Evolutionary conservation across 2,888 invertebrate genomes (phyloP), one percentile per base, ranked within the genome.

Genomic region (Dasysyrphus albostriatus): DNA sequence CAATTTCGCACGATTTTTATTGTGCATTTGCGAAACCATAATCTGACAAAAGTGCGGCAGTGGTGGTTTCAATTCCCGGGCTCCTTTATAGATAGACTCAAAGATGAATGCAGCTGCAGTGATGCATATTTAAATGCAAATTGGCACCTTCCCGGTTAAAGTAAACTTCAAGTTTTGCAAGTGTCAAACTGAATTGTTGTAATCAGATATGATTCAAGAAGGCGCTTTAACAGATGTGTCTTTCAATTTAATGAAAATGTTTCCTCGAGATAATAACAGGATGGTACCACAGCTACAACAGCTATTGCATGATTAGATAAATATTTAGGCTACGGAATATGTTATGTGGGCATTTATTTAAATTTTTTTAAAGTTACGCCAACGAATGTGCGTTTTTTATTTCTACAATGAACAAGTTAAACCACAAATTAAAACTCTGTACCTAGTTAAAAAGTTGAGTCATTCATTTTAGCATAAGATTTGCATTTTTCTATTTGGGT

Each of bases 1-100:
- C 70, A 75, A 82, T 83, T 80, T 87, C 82, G 74, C 87, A 87
- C 78, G 74, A 51, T 63, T 75, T 65, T 61, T 37, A 75, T 59
- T 74, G 76, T 63, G 37, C 69, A 74, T 47, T 83, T 79, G 74
- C 19, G 67, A 59, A 83, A 59, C 19, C 2, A 59, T 56, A 83
- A 67, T 29, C 56, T 24, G 47, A 24, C 19, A 69, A 63, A 61
- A 77, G 47, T 58, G 47, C 49, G 63, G 14, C 24, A 24, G 24
- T 61, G 8, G 59, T 54, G 5, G 5, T 39, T 74, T 54, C 16
- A 32, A n/a, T 61, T 56, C 34, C 12, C 16, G 47, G 1, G 10
- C 34, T 67, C n/a, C 24, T 24, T 1, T 9, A 51, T 5, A 9
- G 6, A 9, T 5, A 9, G 6, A 9, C 67, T 49, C 3, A 9